Conservation (phyloP, 2,888 invertebrate species). For the Philopedon plagiatum region DNA sequence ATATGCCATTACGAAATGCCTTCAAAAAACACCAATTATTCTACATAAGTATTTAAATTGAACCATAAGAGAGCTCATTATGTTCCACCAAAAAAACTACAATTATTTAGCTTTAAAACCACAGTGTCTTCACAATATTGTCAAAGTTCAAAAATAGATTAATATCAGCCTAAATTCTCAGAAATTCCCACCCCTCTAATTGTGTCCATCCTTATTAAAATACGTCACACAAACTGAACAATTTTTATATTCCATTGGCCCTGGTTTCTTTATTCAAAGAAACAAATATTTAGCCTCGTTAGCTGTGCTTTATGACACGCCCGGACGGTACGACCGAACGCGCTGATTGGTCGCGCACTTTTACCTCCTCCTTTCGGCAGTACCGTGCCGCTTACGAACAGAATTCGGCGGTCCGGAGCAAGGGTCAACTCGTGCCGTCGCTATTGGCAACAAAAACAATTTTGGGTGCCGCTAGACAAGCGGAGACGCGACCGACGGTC, state of each 20-base stretch:
- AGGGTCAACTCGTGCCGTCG: constrained; percentile 41
- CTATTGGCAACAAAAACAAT: constrained; percentile 46
- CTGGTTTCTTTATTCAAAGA: constrained; percentile 45
- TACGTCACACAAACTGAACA: background rate
- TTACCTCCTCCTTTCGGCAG: constrained; percentile 47
- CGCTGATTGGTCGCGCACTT: constrained; percentile 45
- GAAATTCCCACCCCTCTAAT: background rate
- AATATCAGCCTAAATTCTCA: background rate
- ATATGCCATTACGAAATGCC: too few relatives aligned
- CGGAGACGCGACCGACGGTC: background rate
- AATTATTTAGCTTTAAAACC: too few relatives aligned
- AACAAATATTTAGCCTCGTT: constrained; percentile 42
- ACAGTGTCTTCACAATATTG: too few relatives aligned
- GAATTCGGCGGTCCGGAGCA: constrained; percentile 47
- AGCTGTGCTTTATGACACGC: constrained; percentile 50
- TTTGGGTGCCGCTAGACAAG: constrained; percentile 36
- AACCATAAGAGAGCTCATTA: too few relatives aligned
- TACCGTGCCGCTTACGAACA: constrained; percentile 40
- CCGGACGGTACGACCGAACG: constrained; percentile 26
- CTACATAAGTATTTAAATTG: too few relatives aligned
- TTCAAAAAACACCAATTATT: too few relatives aligned
- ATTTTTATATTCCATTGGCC: constrained; percentile 3
- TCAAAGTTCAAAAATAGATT: too few relatives aligned
- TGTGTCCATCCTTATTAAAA: background rate
- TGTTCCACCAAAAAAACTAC: too few relatives aligned